Conservation (phyloP, 2,888 invertebrate species). For the Baronia brevicornis region DNA sequence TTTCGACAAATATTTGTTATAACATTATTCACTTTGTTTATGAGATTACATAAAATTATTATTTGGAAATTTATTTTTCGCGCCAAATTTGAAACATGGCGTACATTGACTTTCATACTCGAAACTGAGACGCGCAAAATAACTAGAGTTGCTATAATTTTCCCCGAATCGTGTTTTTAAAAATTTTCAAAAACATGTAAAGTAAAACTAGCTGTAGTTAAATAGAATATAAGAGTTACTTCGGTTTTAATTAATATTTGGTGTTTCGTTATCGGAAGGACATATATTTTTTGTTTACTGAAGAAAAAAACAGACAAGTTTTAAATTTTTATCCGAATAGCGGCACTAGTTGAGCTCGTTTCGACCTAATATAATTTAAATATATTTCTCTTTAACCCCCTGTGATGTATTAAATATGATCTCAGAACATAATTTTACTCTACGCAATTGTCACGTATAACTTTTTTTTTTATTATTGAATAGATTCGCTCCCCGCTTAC, state of each 20-base stretch:
- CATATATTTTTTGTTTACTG: neutral
- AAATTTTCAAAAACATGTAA: conserved; percentile 12
- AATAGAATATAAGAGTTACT: too few relatives aligned
- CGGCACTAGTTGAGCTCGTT: conserved; percentile 24
- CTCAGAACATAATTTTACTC: conserved; percentile 75
- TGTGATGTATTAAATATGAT: conserved; percentile 82
- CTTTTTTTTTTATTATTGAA: conserved; percentile 48
- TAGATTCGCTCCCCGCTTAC: conserved; percentile 44
- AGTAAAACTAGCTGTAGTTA: conserved; percentile 4
- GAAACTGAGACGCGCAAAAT: too few relatives aligned
- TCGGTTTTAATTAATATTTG: conserved; percentile 5
- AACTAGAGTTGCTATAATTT: too few relatives aligned
- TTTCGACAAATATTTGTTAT: conserved; percentile 17
- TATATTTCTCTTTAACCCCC: conserved; percentile 73
- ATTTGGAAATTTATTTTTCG: conserved; percentile 40
- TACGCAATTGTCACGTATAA: conserved; percentile 69
- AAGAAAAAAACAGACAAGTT: neutral
- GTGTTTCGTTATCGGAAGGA: conserved; percentile 14
- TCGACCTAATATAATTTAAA: conserved; percentile 35
- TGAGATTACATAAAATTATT: conserved; percentile 46
- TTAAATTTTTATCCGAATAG: conserved; percentile 13
- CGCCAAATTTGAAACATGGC: conserved; percentile 26
- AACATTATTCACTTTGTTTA: conserved; percentile 28
- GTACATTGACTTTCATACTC: conserved; percentile 19
- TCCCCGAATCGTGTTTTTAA: conserved; percentile 17